Base-by-base conservation (phyloP, 2,797 vertebrate species). In the Poecile montanus region DNA sequence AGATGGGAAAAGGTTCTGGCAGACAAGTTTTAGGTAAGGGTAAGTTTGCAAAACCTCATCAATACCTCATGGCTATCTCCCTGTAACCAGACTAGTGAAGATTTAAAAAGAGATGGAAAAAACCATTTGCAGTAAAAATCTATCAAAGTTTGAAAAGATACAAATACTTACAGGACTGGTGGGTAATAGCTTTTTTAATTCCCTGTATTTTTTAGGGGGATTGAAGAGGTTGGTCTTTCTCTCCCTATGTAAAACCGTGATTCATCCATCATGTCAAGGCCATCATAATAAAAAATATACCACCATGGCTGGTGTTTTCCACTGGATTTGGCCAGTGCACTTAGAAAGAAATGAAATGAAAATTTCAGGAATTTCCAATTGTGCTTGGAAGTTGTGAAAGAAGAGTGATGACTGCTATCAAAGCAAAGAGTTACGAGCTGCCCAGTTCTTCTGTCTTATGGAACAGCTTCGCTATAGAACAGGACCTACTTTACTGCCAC, bases 401-500 rank as follows among this genome's bases (percentile, higher is more conserved):
- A 85, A 80, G 89, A 84, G 85, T 87, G 94, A 94, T 89, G 95
- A 94, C 61, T 95, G 83, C 71, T 91, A 94, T 94, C 84, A 11
- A 19, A 63, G 79, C 50, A 76, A 80, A 96, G 95, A 97, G 74
- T 97, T 97, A 93, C 42, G 91, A 93, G 81, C 92, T 95, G 95
- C 81, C 76, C 87, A 78, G 60, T 81, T 86, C 91, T 94, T 88
- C 88, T 96, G 22, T 77, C 94, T 80, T 60, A 87, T 91, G 80
- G 65, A 96, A 78, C 42, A 95, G 85, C 76, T 96, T 93, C 92
- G 54, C 77, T 77, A 88, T 30, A 88, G 63, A 90, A 68, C 78
- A 73, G 79, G 82, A 79, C 32, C 85, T 75, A 45, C 67, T 73
- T 89, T 81, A 53, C 51, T 70, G 88, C 58, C 60, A 47, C 84